Percentiles rank a stretch among this genome's conserved stretches.
Conservation (phyloP, 2,113 vertebrate species). For the Podilymbus podiceps region DNA sequence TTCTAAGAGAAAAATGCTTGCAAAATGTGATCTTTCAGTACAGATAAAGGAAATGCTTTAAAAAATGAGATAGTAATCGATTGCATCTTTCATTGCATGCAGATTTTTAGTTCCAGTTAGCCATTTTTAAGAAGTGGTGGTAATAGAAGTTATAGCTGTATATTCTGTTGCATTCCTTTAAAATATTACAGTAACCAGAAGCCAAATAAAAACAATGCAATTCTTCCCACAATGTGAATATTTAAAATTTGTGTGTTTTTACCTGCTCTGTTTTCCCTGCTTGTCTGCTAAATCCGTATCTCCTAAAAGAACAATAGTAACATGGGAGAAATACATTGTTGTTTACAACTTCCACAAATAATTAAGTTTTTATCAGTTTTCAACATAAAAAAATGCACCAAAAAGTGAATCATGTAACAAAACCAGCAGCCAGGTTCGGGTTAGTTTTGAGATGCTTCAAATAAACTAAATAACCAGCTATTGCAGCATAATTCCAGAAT, state of each 20-base stretch:
- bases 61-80: background rate
- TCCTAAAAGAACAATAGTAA: slow-evolving; percentile 68
- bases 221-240: background rate
- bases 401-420: background rate
- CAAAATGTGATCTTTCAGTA: background rate
- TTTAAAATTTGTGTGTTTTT: slow-evolving; percentile 8
- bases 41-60: background rate
- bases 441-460: background rate
- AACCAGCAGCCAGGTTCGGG: background rate
- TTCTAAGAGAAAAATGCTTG: background rate
- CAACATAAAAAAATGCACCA: background rate
- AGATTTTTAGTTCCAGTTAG: background rate
- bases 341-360: background rate
- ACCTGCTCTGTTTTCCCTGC: slow-evolving; percentile 84
- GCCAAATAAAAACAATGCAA: background rate
- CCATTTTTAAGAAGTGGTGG: background rate
- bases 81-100: background rate
- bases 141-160: background rate
- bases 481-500: background rate
- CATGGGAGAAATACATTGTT: background rate
- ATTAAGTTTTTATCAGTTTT: background rate
- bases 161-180: background rate
- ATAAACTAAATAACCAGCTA: background rate
- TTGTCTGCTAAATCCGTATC: slow-evolving; percentile 89
- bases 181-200: background rate